Percentiles rank a stretch among this genome's conserved stretches.
Evolutionary conservation across 1,140 invertebrate genomes (phyloP).

Genomic region (Drosophila tropicalis): DNA sequence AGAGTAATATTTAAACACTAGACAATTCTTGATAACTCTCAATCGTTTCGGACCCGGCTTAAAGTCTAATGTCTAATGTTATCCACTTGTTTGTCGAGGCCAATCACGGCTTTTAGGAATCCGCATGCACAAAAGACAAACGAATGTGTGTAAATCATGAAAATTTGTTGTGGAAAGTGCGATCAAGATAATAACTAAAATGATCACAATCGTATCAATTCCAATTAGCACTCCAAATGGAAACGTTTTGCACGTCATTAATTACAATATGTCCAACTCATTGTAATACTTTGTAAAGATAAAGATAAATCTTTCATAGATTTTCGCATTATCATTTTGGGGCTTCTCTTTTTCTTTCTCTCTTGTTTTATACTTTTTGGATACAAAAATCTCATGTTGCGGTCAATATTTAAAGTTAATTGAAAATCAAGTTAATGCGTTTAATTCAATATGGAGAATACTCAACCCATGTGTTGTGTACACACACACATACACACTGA

Average conservation of each 20-base stretch:
- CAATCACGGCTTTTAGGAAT: no score
- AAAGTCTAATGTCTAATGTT: no score
- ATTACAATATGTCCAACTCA: slow-evolving; percentile 12
- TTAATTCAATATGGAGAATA: slow-evolving; percentile 71
- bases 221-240: neutral
- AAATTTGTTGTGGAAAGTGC: neutral
- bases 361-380: neutral
- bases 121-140: no score
- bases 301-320: slow-evolving; percentile 19
- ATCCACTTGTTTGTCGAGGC: no score
- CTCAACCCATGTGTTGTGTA: slow-evolving; percentile 44
- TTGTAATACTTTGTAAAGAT: slow-evolving; percentile 14
- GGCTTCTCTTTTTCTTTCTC: neutral
- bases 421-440: slow-evolving; percentile 81
- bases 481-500: slow-evolving; percentile 38
- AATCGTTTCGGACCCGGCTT: no score
- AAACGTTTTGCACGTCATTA: slow-evolving; percentile 36
- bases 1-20: no score
- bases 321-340: slow-evolving; percentile 38
- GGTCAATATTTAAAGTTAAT: slow-evolving; percentile 74
- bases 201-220: neutral
- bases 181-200: no score
- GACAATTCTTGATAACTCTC: no score
- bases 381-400: slow-evolving; percentile 56
- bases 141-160: no score